Evolutionary conservation across 2,888 invertebrate species (phyloP), one percentile per base, ranked within the genome.

Genomic region (Byasa hedistus): DNA sequence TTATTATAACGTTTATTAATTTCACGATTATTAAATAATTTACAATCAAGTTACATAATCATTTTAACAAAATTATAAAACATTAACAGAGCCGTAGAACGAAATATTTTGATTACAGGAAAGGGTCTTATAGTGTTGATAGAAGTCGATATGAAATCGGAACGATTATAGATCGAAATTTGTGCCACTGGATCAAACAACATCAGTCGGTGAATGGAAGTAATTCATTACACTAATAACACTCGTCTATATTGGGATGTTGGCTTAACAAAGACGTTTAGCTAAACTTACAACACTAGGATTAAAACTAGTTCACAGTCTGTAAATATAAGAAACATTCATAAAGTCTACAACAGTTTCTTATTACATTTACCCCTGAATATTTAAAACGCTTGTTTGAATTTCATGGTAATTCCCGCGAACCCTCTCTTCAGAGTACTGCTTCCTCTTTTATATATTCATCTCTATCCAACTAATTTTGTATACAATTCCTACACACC

Each of bases 141-240:
- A n/a, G 19, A 5, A 19, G 27, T 8, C 27, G 32, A 48, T 36
- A 48, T 39, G 60, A 51, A 65, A 65, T 55, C 32, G 55, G 65
- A 55, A 60, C 60, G 58, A 66, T 63, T 66, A 66, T 32, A 63
- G 56, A 60, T 59, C 56, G 59, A 63, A 32, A 66, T 59, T 56
- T 63, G 59, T 63, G 66, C 63, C 56, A 66, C 63, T 66, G 59
- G 62, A 66, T 48, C 55, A 66, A 12, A 36, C 59, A 32, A 44
- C 36, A 36, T 32, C 24, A 56, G 23, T 58, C 27, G 51, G 32
- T 66, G 66, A 66, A 66, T 56, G 59, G 66, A 62, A 48, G 55
- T 63, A 66, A 63, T 56, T 66, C 59, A 60, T 65, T 65, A 60
- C 60, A 56, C 48, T 59, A 58, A 66, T 66, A 66, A 66, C 66